A percentile compares a stretch with the other conserved stretches of the same genome.
Conservation (phyloP, 1,140 invertebrate species). For the Planococcus citri region DNA sequence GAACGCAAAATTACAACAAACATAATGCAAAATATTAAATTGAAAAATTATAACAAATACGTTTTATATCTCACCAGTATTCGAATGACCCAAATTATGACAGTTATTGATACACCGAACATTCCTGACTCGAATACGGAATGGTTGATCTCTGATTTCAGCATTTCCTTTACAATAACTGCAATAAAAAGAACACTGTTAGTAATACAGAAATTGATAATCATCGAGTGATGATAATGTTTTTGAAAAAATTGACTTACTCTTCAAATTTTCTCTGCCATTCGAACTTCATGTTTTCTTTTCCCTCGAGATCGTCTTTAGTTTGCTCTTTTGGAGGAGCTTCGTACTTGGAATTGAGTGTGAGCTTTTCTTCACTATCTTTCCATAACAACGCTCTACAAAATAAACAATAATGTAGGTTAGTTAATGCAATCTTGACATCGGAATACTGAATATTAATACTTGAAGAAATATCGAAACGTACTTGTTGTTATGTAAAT, state of each 20-base stretch:
- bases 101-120: constrained; percentile 98
- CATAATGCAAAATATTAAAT: too few species aligned
- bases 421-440: not conserved
- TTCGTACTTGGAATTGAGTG: constrained; percentile 99
- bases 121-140: constrained; percentile 95
- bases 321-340: constrained; percentile 89
- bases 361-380: constrained; percentile 97
- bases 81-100: constrained; percentile 98
- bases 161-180: constrained; percentile 91
- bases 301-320: constrained; percentile 78
- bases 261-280: constrained; percentile 97
- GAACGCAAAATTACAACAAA: constrained; percentile 4
- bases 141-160: constrained; percentile 95
- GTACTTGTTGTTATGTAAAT: constrained; percentile 93
- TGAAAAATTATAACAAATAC: too few species aligned
- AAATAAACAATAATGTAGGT: constrained; percentile 31
- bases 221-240: too few species aligned
- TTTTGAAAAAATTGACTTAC: constrained; percentile 33
- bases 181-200: constrained; percentile 26
- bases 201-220: not conserved
- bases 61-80: constrained; percentile 75
- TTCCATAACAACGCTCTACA: constrained; percentile 90
- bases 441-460: not conserved
- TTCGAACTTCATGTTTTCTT: constrained; percentile 98
- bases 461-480: constrained; percentile 25